Conservation (phyloP, 2,113 vertebrate species). For the Puma concolor region DNA sequence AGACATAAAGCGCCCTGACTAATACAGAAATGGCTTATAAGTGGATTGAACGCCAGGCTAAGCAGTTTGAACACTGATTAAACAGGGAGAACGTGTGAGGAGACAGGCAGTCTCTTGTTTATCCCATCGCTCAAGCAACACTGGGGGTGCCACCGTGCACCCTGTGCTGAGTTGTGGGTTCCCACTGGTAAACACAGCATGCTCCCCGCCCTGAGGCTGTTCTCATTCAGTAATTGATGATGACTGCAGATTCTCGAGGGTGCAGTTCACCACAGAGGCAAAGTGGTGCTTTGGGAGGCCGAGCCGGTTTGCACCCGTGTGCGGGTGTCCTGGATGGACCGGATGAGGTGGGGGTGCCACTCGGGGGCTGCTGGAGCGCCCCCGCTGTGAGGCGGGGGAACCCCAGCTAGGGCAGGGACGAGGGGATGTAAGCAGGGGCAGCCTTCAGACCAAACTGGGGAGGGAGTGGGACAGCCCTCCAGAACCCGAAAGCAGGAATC, state of each 20-base stretch:
- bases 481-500: fast-evolving
- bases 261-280: neutral
- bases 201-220: neutral
- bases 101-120: no score
- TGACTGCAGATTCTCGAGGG: no score
- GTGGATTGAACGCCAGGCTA: neutral
- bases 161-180: neutral
- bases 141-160: neutral
- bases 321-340: neutral
- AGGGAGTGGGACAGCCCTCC: neutral
- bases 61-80: neutral
- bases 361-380: neutral
- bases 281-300: neutral
- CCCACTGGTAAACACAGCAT: fast-evolving
- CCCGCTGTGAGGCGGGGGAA: neutral
- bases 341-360: neutral
- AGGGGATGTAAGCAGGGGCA: no score
- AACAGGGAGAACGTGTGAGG: neutral
- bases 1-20: neutral
- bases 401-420: fast-evolving
- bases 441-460: neutral
- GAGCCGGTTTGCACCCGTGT: fast-evolving
- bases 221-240: neutral
- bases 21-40: neutral
- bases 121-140: no score